Base-by-base conservation (phyloP, 2,888 invertebrate species). In the Spisula subtruncata region DNA sequence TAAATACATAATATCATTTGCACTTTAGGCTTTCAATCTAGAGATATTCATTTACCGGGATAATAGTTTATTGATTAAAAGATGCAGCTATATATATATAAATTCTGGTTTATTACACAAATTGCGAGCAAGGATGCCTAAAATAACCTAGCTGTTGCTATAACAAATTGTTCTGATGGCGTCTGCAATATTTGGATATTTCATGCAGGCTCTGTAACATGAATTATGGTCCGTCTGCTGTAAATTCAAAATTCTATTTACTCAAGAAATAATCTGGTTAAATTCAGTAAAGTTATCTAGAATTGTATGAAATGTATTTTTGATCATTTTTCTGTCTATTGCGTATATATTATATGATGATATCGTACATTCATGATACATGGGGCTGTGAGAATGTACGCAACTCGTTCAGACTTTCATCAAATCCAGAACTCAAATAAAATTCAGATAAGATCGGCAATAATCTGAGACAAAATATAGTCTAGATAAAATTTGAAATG, bases 141-240 rank as follows among this genome's bases (percentile, higher is more conserved):
- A 66, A 66, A 66, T 66, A 66, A n/a, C 25, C 60, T 6, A 66
- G 60, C 4, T 66, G 60, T 12, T 25, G 60, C n/a, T 66, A 41
- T 41, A 66, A 66, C 25, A 66, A 25, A 66, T 25, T 66, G 60
- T 66, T 25, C n/a, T 8, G 16, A 12, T 75, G 75, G 75, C 75
- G 75, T 35, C 75, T 35, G n/a, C 35, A 35, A 32, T 35, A 75
- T 75, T 75, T 18, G 32, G 35, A 75, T 75, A 75, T 75, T 75
- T 35, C 35, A 75, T 75, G 75, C 75, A 75, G 32, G 32, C 75
- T 35, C 16, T 14, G 18, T 75, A 35, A 75, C 16, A 75, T 75
- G 75, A 75, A 75, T 75, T 75, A 75, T 75, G 5, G 35, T 32
- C n/a, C 75, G 75, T 75, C 75, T 75, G 75, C 75, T 75, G 75